phyloP scores from a whole-genome alignment of 2,888 invertebrate genomes.

The Pterobdella sp. region DNA sequence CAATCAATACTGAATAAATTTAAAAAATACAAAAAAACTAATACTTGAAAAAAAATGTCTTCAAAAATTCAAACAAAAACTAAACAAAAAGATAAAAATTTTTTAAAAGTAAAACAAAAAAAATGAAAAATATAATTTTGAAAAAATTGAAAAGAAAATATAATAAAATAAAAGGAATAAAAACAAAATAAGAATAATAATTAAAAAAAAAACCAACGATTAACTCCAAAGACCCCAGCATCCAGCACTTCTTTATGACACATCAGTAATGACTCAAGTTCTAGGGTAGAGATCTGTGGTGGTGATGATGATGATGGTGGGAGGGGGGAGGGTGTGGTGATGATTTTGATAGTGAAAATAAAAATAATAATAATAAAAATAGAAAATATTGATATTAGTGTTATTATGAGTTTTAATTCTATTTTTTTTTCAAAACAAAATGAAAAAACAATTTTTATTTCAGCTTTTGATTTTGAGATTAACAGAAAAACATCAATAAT shows the following conservation, averaged over 20 bases:
- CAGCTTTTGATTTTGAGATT: too few relatives aligned
- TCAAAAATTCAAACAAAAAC: background rate
- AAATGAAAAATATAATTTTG: background rate
- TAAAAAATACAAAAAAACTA: background rate
- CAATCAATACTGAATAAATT: background rate
- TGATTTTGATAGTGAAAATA: background rate
- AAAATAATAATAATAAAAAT: background rate
- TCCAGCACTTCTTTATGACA: constrained; percentile 28
- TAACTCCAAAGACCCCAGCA: constrained; percentile 30
- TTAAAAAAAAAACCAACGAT: background rate
- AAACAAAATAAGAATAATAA: too few relatives aligned
- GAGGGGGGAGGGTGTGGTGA: background rate
- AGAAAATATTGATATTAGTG: background rate
- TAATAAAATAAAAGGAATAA: background rate
- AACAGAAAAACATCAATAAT: background rate
- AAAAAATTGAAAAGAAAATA: background rate
- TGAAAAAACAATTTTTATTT: background rate
- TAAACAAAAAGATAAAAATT: background rate
- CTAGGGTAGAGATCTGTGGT: constrained; percentile 32
- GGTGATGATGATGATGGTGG: background rate
- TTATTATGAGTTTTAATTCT: background rate
- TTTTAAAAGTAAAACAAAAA: background rate
- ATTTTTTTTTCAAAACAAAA: background rate
- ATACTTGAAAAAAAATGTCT: background rate
- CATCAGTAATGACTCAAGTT: constrained; percentile 31